phyloP scores from a whole-genome alignment of 1,140 invertebrate species.

The Drosophila sulfurigaster region DNA sequence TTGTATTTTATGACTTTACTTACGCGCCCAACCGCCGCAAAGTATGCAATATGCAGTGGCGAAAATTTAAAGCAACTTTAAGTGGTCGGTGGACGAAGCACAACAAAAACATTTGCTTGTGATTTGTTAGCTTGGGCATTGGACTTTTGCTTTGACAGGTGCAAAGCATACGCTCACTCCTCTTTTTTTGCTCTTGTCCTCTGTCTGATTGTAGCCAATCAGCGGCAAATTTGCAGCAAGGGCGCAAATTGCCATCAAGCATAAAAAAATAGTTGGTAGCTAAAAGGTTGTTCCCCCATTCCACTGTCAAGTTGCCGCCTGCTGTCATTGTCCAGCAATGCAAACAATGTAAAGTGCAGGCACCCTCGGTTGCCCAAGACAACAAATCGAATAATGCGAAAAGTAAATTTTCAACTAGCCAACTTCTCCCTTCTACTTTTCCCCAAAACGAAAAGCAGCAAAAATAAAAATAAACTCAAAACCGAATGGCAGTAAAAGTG shows the following conservation, averaged over 20 bases:
- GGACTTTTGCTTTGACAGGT: conserved; percentile 71
- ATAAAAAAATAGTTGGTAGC: conserved; percentile 76
- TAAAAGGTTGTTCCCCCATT: conserved; percentile 51
- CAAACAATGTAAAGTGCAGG: conserved; percentile 81
- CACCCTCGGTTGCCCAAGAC: conserved; percentile 68
- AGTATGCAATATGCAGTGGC: conserved; percentile 65
- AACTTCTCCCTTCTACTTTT: not conserved
- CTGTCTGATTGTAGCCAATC: conserved; percentile 70
- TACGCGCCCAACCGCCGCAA: conserved; percentile 52
- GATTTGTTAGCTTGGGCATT: conserved; percentile 35
- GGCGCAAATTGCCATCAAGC: conserved; percentile 81
- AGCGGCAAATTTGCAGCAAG: conserved; percentile 77
- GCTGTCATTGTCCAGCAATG: conserved; percentile 45
- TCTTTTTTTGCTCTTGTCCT: conserved; percentile 16
- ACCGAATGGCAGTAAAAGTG: conserved; percentile 58
- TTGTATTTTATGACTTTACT: conserved; percentile 80
- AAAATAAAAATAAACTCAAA: conserved; percentile 40
- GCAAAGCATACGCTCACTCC: conserved; percentile 32
- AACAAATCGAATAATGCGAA: conserved; percentile 83
- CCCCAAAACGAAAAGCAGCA: conserved; percentile 16
- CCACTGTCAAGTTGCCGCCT: not conserved
- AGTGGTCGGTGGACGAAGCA: conserved; percentile 21
- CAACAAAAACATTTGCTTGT: conserved; percentile 11
- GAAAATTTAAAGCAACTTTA: conserved; percentile 68
- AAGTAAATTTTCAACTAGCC: conserved; percentile 80